Percentiles rank a stretch among this genome's conserved stretches.
phyloP scores from a whole-genome alignment of 30 jellyfish, hydroid and myxozoan genomes.

The Haliclystus octoradiatus region DNA sequence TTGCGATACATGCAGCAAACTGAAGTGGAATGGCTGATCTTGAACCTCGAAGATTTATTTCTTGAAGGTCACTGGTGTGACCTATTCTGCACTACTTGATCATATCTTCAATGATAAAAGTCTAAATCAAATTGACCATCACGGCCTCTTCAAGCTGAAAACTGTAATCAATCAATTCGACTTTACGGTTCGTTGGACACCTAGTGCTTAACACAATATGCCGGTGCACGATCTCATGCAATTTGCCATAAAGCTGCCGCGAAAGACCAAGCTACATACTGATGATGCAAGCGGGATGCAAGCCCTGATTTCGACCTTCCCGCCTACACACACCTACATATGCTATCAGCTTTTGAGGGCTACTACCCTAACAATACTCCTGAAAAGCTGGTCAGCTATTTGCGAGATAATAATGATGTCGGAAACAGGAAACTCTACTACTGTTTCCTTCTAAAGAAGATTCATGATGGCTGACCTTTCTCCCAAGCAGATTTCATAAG shows the following conservation, averaged over 20 bases:
- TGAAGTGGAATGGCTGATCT: background rate
- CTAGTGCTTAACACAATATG: background rate
- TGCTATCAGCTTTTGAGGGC: background rate
- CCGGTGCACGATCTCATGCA: background rate
- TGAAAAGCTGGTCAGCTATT: background rate
- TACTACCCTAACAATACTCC: background rate
- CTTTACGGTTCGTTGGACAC: background rate
- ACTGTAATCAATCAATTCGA: background rate
- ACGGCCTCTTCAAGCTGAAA: background rate
- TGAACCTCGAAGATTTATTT: background rate
- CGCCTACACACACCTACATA: too few relatives aligned
- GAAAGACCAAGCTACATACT: background rate
- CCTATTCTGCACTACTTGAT: background rate
- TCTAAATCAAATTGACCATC: background rate
- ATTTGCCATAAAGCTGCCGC: background rate
- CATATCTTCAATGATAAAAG: background rate
- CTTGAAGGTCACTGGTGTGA: background rate
- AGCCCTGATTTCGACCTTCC: background rate
- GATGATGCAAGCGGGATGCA: too few relatives aligned
- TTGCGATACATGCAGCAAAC: background rate
- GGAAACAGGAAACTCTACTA: background rate
- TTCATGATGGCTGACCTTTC: background rate
- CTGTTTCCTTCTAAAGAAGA: background rate
- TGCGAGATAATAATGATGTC: background rate
- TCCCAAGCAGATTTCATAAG: background rate